Evolutionary conservation across 2,113 vertebrate genomes (phyloP).

Genomic region (Cyphomyrus plagiostoma): DNA sequence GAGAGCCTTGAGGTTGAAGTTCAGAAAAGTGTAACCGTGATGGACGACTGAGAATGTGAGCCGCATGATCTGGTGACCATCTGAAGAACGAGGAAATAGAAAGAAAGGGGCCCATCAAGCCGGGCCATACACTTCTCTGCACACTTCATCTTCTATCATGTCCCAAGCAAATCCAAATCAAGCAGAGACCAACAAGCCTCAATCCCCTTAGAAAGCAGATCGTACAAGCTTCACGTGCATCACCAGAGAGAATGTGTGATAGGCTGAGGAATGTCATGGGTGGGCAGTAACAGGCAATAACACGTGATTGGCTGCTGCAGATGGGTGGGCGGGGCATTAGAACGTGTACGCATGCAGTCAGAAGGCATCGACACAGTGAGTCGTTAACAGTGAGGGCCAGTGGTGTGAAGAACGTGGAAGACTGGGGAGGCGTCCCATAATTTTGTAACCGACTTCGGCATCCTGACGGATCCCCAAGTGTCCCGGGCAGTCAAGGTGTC

Average conservation of each 20-base stretch:
- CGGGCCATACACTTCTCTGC: neutral
- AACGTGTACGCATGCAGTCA: conserved; percentile 2
- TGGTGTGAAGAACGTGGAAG: neutral
- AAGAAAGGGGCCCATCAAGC: neutral
- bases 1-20: neutral
- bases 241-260: neutral
- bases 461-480: neutral
- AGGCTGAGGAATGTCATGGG: neutral
- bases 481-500: neutral
- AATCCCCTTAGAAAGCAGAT: neutral
- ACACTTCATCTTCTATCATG: neutral
- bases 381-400: neutral
- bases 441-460: conserved; percentile 7
- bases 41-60: neutral
- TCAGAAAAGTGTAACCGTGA: neutral
- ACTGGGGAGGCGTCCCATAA: conserved; percentile 8
- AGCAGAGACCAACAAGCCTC: neutral
- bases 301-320: neutral
- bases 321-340: neutral
- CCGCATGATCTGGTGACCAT: neutral
- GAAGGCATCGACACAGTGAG: neutral
- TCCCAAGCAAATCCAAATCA: neutral
- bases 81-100: neutral
- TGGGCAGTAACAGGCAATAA: neutral
- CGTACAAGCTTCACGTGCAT: neutral